Evolutionary conservation across 1,140 invertebrate genomes (phyloP).

Genomic region (Pinna nobilis): DNA sequence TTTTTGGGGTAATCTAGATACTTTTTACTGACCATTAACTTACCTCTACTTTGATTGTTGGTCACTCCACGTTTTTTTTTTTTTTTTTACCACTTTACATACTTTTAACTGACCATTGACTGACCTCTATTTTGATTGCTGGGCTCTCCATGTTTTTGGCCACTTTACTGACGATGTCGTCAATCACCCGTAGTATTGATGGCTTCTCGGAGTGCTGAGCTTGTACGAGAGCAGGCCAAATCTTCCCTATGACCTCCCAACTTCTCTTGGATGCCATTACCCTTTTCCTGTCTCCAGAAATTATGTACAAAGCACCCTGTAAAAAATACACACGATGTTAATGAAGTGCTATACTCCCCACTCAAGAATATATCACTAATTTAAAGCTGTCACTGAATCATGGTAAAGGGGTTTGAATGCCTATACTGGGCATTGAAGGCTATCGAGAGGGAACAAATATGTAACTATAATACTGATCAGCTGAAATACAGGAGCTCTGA

Average conservation of each 20-base stretch:
- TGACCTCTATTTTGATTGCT: slow-evolving; percentile 73
- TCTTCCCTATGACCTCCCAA: slow-evolving; percentile 81
- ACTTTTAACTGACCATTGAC: too few species aligned
- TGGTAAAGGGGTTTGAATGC: too few species aligned
- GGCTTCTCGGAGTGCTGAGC: slow-evolving; percentile 87
- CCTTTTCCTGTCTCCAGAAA: slow-evolving; percentile 81
- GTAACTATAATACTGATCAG: too few species aligned
- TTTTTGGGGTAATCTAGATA: too few species aligned
- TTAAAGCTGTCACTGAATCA: too few species aligned
- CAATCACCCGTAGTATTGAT: slow-evolving; percentile 85
- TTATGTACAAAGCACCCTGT: slow-evolving; percentile 85
- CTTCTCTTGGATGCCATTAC: slow-evolving; percentile 83
- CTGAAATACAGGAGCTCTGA: too few species aligned
- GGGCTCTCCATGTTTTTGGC: slow-evolving; percentile 76
- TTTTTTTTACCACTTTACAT: too few species aligned
- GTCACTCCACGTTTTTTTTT: too few species aligned
- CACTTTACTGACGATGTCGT: slow-evolving; percentile 77
- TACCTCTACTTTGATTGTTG: too few species aligned
- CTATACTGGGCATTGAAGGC: too few species aligned
- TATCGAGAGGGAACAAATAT: too few species aligned
- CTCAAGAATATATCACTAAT: slow-evolving; percentile 32
- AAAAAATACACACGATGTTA: not conserved
- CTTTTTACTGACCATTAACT: too few species aligned
- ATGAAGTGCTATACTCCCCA: not conserved
- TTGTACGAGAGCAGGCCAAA: slow-evolving; percentile 84